Percentiles rank a stretch among this genome's conserved stretches.
phyloP scores from a whole-genome alignment of 1,140 invertebrate species.

The Brachionus rubens region DNA sequence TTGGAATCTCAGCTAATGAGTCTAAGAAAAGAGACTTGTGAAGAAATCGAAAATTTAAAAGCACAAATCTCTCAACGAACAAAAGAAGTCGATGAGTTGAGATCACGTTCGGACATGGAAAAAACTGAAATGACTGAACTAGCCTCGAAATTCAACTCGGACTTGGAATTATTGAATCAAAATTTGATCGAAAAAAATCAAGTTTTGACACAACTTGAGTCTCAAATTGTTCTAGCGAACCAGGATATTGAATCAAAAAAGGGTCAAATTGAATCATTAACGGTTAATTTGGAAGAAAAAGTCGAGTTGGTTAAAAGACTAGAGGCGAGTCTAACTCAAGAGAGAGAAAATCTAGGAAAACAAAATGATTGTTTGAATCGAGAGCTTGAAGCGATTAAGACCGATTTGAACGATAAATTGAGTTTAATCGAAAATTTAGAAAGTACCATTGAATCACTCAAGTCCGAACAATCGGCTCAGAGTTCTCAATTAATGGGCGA shows the following conservation, averaged over 20 bases:
- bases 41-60: neutral
- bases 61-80: neutral
- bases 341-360: neutral
- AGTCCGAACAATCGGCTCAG: neutral
- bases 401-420: neutral
- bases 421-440: slow-evolving; percentile 23
- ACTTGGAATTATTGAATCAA: neutral
- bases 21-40: neutral
- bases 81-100: neutral
- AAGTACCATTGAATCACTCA: neutral
- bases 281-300: neutral
- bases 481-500: neutral
- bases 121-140: neutral
- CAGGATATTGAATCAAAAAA: slow-evolving; percentile 14
- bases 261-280: neutral
- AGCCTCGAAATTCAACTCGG: neutral
- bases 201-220: neutral
- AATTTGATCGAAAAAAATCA: slow-evolving; percentile 5
- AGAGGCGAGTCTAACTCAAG: neutral
- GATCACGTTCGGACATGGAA: neutral
- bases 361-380: neutral
- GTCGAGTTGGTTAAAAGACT: slow-evolving; percentile 2
- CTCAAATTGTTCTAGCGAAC: neutral
- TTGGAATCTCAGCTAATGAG: neutral
- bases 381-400: neutral